Percentiles rank a stretch among this genome's conserved stretches.
phyloP scores from a whole-genome alignment of 2,888 invertebrate genomes.

The Rhagonycha lutea region DNA sequence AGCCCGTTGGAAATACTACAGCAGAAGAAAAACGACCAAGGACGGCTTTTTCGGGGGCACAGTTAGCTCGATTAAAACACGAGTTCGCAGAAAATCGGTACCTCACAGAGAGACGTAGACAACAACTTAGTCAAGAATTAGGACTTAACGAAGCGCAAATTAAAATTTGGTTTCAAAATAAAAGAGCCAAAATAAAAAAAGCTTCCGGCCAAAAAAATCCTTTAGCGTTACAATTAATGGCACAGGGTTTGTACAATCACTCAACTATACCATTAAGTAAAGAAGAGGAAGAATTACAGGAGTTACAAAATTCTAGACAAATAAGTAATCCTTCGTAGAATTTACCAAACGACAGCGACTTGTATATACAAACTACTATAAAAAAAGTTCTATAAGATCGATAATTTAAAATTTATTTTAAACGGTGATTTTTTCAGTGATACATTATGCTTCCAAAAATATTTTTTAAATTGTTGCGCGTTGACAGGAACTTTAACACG shows the following conservation, averaged over 20 bases:
- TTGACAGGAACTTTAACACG: slow-evolving; percentile 24
- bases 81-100: slow-evolving; percentile 94
- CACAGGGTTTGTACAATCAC: slow-evolving; percentile 93
- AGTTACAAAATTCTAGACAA: slow-evolving; percentile 53
- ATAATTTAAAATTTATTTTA: slow-evolving; percentile 14
- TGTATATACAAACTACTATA: neutral
- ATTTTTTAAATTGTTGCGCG: slow-evolving; percentile 27
- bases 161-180: slow-evolving; percentile 98
- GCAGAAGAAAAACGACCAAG: slow-evolving; percentile 88
- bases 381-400: slow-evolving; percentile 2
- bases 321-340: slow-evolving; percentile 18
- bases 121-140: slow-evolving; percentile 85
- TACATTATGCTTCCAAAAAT: slow-evolving; percentile 39
- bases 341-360: neutral
- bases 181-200: slow-evolving; percentile 97
- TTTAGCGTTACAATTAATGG: slow-evolving; percentile 88
- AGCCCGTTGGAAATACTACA: slow-evolving; percentile 29
- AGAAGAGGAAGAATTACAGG: slow-evolving; percentile 74
- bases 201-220: slow-evolving; percentile 83
- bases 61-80: slow-evolving; percentile 86
- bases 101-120: slow-evolving; percentile 88
- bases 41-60: slow-evolving; percentile 95
- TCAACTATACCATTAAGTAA: slow-evolving; percentile 78
- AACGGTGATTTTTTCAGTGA: slow-evolving; percentile 35
- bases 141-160: slow-evolving; percentile 96